phyloP scores from a whole-genome alignment of 1,140 invertebrate genomes.

The Calosoma granatense region DNA sequence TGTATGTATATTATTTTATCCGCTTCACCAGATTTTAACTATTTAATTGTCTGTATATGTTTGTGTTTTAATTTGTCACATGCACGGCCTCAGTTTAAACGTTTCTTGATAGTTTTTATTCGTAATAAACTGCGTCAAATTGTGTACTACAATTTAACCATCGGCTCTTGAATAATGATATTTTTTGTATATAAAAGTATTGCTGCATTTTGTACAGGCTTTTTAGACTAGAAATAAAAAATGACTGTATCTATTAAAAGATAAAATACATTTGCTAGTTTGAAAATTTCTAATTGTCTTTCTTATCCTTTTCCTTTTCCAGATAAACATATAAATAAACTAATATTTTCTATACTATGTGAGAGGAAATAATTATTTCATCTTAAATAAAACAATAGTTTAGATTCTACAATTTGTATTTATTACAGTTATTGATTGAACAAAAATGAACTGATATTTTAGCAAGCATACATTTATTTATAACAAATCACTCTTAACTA shows the following conservation, averaged over 20 bases:
- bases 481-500: neutral
- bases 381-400: too few relatives aligned
- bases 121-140: neutral
- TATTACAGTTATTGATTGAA: too few relatives aligned
- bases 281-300: too few relatives aligned
- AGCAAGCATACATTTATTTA: neutral
- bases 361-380: too few relatives aligned
- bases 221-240: neutral
- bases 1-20: neutral
- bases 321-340: too few relatives aligned
- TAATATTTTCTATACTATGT: too few relatives aligned
- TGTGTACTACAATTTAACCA: neutral
- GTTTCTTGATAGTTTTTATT: neutral
- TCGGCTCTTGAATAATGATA: conserved; percentile 1
- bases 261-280: conserved; percentile 7
- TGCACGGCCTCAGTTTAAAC: too few relatives aligned
- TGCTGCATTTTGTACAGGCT: conserved; percentile 8
- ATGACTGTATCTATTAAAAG: conserved; percentile 1
- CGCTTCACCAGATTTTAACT: neutral
- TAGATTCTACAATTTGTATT: too few relatives aligned
- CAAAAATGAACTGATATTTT: neutral
- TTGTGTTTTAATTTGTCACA: too few relatives aligned
- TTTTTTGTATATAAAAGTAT: conserved; percentile 8
- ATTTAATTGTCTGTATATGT: neutral
- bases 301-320: too few relatives aligned